phyloP scores from a whole-genome alignment of 30 jellyfish, hydroid and myxozoan species.

The Aurelia aurita region DNA sequence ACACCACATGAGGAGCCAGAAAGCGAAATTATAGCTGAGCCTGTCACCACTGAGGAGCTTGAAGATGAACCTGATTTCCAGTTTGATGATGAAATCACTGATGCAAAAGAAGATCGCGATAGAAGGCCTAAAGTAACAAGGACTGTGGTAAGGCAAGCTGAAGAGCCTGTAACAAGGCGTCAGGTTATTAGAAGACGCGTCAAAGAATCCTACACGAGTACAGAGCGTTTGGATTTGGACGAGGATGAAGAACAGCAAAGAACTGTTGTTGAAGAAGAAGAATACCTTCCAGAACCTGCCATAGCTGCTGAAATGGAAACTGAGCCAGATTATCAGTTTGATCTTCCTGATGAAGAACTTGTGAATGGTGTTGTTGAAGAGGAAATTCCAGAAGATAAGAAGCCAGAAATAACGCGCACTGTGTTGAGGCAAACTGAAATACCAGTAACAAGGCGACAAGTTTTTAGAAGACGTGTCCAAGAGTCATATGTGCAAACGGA shows the following conservation, averaged over 20 bases:
- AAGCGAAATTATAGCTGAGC: background rate
- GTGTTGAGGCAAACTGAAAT: conserved; percentile 19
- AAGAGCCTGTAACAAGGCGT: background rate
- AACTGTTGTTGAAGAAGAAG: conserved; percentile 1
- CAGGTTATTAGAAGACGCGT: conserved; percentile 2
- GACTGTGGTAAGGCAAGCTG: background rate
- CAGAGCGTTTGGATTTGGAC: background rate
- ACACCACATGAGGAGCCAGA: background rate
- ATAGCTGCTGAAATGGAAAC: conserved; percentile 20
- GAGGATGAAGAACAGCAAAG: conserved; percentile 6
- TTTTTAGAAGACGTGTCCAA: conserved; percentile 15
- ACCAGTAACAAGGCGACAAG: conserved; percentile 53
- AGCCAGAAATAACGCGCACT: conserved; percentile 11
- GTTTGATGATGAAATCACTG: background rate
- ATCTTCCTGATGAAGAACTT: background rate
- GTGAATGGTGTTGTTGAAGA: background rate
- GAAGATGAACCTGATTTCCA: conserved; percentile 14
- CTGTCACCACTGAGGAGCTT: background rate
- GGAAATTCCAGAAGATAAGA: background rate
- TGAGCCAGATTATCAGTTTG: background rate
- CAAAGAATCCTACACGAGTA: background rate
- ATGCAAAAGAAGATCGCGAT: background rate
- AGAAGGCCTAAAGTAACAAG: background rate
- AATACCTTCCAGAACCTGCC: background rate
- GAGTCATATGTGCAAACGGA: conserved; percentile 25